A percentile compares a stretch with the other conserved stretches of the same genome.
Evolutionary conservation across 1,140 invertebrate species (phyloP).

Genomic region (Calosoma granatense): DNA sequence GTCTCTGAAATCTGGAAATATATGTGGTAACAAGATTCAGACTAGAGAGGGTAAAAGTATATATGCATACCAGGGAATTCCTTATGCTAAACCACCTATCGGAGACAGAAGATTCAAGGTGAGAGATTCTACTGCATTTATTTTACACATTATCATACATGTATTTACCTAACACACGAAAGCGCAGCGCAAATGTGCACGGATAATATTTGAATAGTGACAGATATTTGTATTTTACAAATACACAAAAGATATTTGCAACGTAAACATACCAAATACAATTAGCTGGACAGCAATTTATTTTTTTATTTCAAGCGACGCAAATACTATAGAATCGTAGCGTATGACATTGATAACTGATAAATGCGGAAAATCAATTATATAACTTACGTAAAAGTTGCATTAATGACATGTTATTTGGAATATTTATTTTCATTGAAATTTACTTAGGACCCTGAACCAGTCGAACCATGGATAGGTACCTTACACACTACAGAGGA

Average conservation of each 20-base stretch:
- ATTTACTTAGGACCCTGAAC: neutral
- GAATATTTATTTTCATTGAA: too few relatives aligned
- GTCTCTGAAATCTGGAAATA: conserved; percentile 15
- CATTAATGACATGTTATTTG: too few relatives aligned
- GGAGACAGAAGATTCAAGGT: conserved; percentile 23
- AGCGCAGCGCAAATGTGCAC: neutral
- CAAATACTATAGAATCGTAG: too few relatives aligned
- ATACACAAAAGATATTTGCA: too few relatives aligned
- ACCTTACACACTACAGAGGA: neutral
- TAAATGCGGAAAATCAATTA: neutral
- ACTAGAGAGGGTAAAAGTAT: conserved; percentile 18
- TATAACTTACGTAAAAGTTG: too few relatives aligned
- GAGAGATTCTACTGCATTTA: neutral
- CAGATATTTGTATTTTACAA: too few relatives aligned
- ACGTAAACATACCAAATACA: too few relatives aligned
- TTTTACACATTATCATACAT: neutral
- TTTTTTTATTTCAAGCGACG: too few relatives aligned
- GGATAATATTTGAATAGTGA: neutral
- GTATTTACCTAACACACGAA: neutral
- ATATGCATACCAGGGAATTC: conserved; percentile 21
- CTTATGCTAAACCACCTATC: conserved; percentile 24
- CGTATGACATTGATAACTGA: too few relatives aligned
- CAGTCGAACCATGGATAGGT: neutral
- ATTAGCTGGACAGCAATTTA: too few relatives aligned
- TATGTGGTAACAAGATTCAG: conserved; percentile 17